These are phyloP conservation scores for Antheraea pernyi DNA, from an alignment of 1,140 invertebrate genomes.

Conservation along the genomic window DNA sequence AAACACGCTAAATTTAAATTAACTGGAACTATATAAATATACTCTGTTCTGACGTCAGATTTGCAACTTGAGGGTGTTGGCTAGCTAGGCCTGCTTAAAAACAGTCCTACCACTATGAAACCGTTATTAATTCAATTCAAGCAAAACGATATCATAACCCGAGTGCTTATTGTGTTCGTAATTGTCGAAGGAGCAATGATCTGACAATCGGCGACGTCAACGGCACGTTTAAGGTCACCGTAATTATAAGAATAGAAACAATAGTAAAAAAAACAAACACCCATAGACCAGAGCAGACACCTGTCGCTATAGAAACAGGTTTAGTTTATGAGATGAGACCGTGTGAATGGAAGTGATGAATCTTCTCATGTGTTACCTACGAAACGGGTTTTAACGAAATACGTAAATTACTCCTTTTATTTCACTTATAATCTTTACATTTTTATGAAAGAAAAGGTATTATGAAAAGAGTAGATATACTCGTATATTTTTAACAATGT, in stretches of 20 bases:
- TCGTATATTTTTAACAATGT: no score
- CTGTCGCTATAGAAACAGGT: slow-evolving; percentile 64
- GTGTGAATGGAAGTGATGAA: slow-evolving; percentile 63
- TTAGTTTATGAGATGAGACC: slow-evolving; percentile 36
- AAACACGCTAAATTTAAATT: no score
- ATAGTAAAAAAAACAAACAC: slow-evolving; percentile 26
- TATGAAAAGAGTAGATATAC: no score
- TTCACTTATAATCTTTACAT: not conserved
- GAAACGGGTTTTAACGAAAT: slow-evolving; percentile 48
- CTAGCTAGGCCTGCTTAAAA: no score
- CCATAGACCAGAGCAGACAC: slow-evolving; percentile 37
- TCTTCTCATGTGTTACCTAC: slow-evolving; percentile 49
- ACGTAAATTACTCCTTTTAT: not conserved
- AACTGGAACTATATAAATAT: no score
- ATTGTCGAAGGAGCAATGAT: slow-evolving; percentile 8
- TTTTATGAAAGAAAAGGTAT: not conserved
- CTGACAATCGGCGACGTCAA: slow-evolving; percentile 10
- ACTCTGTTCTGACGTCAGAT: no score
- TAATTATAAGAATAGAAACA: slow-evolving; percentile 34
- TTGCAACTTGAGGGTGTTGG: no score
- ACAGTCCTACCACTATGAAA: no score
- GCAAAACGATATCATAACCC: no score
- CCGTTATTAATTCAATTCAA: no score
- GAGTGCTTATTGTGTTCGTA: not conserved
- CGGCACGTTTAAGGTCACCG: slow-evolving; percentile 28